Base-by-base conservation (phyloP, 2,113 vertebrate species). In the Cygnus atratus region DNA sequence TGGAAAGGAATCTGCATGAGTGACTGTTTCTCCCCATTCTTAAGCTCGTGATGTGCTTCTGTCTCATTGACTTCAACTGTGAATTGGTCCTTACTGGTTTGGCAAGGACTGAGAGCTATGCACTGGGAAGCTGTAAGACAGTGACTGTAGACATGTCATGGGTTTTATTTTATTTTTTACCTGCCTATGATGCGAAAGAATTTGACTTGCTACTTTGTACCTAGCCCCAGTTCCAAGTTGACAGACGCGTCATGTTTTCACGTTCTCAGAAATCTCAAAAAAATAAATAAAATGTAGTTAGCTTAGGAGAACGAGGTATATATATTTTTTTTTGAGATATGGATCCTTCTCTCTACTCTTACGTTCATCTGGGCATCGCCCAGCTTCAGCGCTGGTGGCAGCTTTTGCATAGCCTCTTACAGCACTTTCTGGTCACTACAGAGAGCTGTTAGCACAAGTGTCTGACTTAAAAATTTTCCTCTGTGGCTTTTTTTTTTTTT, bases 381-480 rank as follows among this genome's bases (percentile, higher is more conserved):
- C 0, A 0, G 28, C 7, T 6, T 25, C 48, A 37, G 18, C 59
- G 61, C 10, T 39, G 55, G 20, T 0, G 4, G 67, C 58, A 14
- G 21, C 41, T 74, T 62, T 48, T 7, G 4, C 13, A 7, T 33
- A 55, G n/a, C 41, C 24, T 9, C 31, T 35, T 57, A 22, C 0
- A 0, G 26, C 80, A 84, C 9, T 21, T 54, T 59, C 28, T 10
- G 84, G 7, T 44, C 70, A 20, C 37, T 68, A 35, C 8, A 59
- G 28, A 48, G 25, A 17, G 33, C 29, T 87, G 71, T 68, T 41
- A 52, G 52, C 22, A 37, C 0, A 1, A 54, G 25, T 77, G 16
- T 55, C 44, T 59, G 57, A 50, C 20, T 71, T 71, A 25, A 55
- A 72, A 73, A 48, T 43, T 37, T 20, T 39, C 22, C 44, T n/a